Base-by-base conservation (phyloP, 2,888 invertebrate genomes). In the Ormyrus thymus region DNA sequence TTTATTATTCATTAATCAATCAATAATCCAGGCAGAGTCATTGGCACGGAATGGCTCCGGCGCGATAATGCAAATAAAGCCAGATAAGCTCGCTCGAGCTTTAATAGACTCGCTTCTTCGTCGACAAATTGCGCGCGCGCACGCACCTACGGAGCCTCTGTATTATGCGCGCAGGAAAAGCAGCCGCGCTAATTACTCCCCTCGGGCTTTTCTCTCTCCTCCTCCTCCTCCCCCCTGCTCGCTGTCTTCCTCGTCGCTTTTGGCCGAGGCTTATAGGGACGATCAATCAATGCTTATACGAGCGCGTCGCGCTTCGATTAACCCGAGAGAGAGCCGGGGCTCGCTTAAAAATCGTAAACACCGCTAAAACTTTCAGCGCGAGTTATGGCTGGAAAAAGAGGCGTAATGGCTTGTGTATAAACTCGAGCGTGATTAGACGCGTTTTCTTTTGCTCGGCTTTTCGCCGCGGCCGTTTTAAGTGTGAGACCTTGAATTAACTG, bases 1-100 rank as follows among this genome's bases (percentile, higher is more conserved):
- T 76, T 79, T 76, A 79, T 76, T 66, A 76, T 69, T 77, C 73
- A 73, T 76, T 80, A 80, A 80, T 80, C 80, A 80, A 80, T 80
- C 76, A 76, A 74, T 72, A 78, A 73, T 62, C 73, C 62, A 11
- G 58, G 8, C 50, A 45, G 43, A 56, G 61, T 53, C 70, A 75
- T 74, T 59, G 71, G 71, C 62, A 46, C 13, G 76, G 55, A 69
- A 73, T 4, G 29, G 29, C 50, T 11, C 62, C 53, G 71, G 29
- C 3, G 10, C 59, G 69, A 77, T 77, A 80, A 80, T 80, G 80
- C 71, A 80, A 80, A 80, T 80, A 80, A 58, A 65, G 73, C 45
- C 62, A 9, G 55, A 29, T 46, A 51, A 46, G 29, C 48, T 6
- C 29, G 29, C 45, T 43, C 58, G 46, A 76, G 70, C 66, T 79